Evolutionary conservation across 1,140 invertebrate genomes (phyloP).

Genomic region (Chlorops oryzae): DNA sequence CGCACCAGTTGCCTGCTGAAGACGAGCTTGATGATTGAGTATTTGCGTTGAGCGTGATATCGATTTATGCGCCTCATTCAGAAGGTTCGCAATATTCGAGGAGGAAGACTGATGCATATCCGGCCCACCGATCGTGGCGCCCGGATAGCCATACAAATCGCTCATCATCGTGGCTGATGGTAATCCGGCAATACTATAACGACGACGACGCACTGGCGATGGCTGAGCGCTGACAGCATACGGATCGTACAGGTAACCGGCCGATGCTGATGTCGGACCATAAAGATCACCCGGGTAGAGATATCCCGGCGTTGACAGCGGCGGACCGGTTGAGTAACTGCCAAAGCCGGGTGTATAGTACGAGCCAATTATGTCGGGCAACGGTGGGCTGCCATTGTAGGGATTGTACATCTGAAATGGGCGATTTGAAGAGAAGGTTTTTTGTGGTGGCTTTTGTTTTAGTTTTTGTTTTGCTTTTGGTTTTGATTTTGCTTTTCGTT

Average conservation of each 20-base stretch:
- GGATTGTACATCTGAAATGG: slow-evolving; percentile 49
- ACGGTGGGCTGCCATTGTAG: slow-evolving; percentile 44
- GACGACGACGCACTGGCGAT: slow-evolving; percentile 39
- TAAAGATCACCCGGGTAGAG: slow-evolving; percentile 25
- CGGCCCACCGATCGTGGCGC: slow-evolving; percentile 24
- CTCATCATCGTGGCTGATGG: slow-evolving; percentile 46
- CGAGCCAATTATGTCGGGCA: slow-evolving; percentile 45
- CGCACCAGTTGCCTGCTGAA: slow-evolving; percentile 1
- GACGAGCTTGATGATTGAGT: slow-evolving; percentile 39
- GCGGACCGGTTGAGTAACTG: slow-evolving; percentile 11
- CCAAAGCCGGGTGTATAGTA: slow-evolving; percentile 30
- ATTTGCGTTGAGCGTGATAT: slow-evolving; percentile 46
- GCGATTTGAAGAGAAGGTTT: slow-evolving; percentile 44
- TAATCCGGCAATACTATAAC: slow-evolving; percentile 46
- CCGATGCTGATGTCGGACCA: slow-evolving; percentile 18
- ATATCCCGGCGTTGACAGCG: slow-evolving; percentile 7
- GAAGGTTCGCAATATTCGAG: slow-evolving; percentile 42
- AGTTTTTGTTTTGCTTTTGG: slow-evolving; percentile 8
- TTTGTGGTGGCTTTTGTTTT: slow-evolving; percentile 14
- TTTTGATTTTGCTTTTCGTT: slow-evolving; percentile 7
- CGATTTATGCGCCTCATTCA: slow-evolving; percentile 46
- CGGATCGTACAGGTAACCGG: slow-evolving; percentile 24
- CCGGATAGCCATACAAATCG: slow-evolving; percentile 30
- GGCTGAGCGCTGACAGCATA: slow-evolving; percentile 18
- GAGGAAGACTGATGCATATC: slow-evolving; percentile 39